Conservation (phyloP, 2,888 invertebrate genomes). For the Autographa gamma region DNA sequence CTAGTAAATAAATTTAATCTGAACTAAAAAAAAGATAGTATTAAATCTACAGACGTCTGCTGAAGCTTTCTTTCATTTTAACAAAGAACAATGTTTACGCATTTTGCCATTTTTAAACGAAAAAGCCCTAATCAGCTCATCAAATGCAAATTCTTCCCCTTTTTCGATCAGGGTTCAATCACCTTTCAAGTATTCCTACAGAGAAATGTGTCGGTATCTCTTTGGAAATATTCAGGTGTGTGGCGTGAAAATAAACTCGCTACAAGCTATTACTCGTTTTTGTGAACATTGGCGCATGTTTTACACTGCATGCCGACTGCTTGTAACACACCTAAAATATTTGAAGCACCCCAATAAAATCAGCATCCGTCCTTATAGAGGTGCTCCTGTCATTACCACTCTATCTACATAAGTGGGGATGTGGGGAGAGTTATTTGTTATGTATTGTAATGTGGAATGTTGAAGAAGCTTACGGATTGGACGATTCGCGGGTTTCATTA, state of each 20-base stretch:
- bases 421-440: not conserved
- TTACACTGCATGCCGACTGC: not conserved
- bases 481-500: not conserved
- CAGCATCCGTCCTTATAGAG: not conserved
- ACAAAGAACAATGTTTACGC: no score
- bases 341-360: not conserved
- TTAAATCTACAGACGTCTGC: no score
- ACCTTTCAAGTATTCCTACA: not conserved
- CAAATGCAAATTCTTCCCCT: not conserved
- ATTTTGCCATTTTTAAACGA: no score
- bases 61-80: no score
- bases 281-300: not conserved
- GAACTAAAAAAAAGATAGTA: no score
- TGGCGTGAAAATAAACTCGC: slow-evolving; percentile 1
- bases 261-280: slow-evolving; percentile 5
- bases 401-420: not conserved
- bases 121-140: no score
- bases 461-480: not conserved
- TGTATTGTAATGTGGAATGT: not conserved
- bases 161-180: not conserved
- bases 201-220: not conserved
- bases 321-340: not conserved
- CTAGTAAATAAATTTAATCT: no score
- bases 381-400: slow-evolving; percentile 1
- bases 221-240: slow-evolving; percentile 1